phyloP scores from a whole-genome alignment of 2,888 invertebrate species.

The Coronaproctus castanopsis region DNA sequence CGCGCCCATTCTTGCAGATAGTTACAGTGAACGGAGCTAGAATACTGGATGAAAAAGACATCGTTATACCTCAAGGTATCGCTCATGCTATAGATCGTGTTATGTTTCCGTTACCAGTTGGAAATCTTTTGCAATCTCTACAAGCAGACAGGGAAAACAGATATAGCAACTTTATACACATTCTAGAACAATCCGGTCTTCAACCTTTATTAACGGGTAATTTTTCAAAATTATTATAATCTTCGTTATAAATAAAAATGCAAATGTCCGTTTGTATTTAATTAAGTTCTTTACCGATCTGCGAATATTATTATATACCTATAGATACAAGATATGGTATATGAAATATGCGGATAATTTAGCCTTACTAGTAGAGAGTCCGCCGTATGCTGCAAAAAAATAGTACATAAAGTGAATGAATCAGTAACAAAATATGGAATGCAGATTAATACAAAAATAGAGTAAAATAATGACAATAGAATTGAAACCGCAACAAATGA shows the following conservation, averaged over 20 bases:
- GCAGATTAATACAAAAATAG: too few relatives aligned
- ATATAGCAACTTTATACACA: constrained; percentile 57
- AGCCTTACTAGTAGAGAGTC: too few relatives aligned
- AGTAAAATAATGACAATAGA: too few relatives aligned
- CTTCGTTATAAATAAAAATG: not conserved
- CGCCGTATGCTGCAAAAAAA: too few relatives aligned
- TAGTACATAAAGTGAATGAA: too few relatives aligned
- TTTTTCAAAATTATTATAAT: not conserved
- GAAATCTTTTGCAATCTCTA: constrained; percentile 62
- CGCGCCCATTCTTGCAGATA: constrained; percentile 37
- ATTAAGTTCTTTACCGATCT: too few relatives aligned
- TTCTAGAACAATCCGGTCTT: constrained; percentile 32
- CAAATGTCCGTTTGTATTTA: too few relatives aligned
- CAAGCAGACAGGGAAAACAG: constrained; percentile 64
- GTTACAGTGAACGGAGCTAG: constrained; percentile 71
- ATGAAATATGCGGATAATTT: too few relatives aligned
- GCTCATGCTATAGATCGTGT: constrained; percentile 68
- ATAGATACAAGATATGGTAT: too few relatives aligned
- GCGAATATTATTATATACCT: too few relatives aligned
- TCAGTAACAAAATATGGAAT: too few relatives aligned
- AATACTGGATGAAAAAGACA: constrained; percentile 62
- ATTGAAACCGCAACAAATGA: too few relatives aligned
- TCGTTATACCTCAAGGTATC: constrained; percentile 64
- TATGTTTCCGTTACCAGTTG: constrained; percentile 76
- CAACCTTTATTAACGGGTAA: constrained; percentile 50